Evolutionary conservation across 2,797 vertebrate species (phyloP).

Genomic region (Sebastes cheni): DNA sequence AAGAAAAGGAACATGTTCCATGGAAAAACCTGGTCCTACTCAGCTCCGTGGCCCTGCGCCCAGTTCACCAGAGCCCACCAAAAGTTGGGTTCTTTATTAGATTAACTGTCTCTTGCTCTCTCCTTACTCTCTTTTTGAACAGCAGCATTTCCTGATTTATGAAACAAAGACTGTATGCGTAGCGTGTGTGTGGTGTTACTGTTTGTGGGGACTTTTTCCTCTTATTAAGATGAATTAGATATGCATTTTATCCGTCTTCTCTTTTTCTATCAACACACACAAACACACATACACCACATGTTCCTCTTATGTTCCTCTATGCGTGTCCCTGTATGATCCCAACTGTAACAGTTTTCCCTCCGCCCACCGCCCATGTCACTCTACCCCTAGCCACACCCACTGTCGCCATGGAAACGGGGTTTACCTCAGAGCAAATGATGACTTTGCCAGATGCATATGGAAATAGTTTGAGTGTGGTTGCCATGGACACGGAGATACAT

Average conservation of each 20-base stretch:
- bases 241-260: constrained; percentile 4
- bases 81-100: constrained; percentile 45
- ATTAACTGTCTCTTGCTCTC: constrained; percentile 43
- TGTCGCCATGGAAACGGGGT: constrained; percentile 62
- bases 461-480: constrained; percentile 67
- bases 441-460: constrained; percentile 68
- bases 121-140: constrained; percentile 23
- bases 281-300: constrained; percentile 26
- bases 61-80: constrained; percentile 55
- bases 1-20: constrained; percentile 43
- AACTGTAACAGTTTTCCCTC: constrained; percentile 19
- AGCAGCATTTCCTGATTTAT: constrained; percentile 33
- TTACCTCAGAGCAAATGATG: constrained; percentile 69
- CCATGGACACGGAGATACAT: constrained; percentile 66
- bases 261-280: neutral
- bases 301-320: neutral
- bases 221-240: constrained; percentile 2
- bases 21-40: constrained; percentile 72
- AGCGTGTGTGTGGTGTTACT: neutral
- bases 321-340: constrained; percentile 51
- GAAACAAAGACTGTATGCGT: constrained; percentile 36
- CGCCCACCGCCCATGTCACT: constrained; percentile 18
- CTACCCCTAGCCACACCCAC: constrained; percentile 66
- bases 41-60: constrained; percentile 51
- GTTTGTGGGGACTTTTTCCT: neutral